These are phyloP conservation scores for Stylophora pistillata DNA, from an alignment of 64 coral and sea anemone species.

Conservation along the genomic window DNA sequence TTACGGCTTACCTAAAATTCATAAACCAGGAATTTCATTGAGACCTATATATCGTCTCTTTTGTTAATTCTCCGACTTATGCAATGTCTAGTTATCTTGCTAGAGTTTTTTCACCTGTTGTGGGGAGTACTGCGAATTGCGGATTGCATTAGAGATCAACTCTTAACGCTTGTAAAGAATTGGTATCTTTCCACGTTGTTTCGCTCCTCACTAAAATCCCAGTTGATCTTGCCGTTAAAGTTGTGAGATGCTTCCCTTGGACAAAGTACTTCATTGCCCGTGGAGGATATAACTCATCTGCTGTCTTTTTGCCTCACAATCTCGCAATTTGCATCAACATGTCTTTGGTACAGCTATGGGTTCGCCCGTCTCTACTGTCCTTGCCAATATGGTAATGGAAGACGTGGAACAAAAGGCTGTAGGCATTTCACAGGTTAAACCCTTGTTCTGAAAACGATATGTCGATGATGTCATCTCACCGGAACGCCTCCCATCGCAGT, in stretches of 20 bases:
- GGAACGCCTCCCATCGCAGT: too few relatives aligned
- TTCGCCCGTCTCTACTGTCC: neutral
- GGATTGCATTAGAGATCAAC: neutral
- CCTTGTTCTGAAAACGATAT: too few relatives aligned
- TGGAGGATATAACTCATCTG: neutral
- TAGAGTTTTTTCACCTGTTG: neutral
- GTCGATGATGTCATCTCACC: too few relatives aligned
- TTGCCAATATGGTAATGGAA: neutral
- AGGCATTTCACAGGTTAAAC: too few relatives aligned
- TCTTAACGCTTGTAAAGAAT: neutral
- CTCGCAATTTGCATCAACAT: neutral
- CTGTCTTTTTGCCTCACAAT: slow-evolving; percentile 14
- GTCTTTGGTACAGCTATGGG: too few relatives aligned
- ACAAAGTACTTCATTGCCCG: neutral
- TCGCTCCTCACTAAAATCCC: slow-evolving; percentile 46
- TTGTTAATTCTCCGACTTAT: neutral
- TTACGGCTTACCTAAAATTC: too few relatives aligned
- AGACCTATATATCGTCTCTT: too few relatives aligned
- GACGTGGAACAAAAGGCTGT: too few relatives aligned
- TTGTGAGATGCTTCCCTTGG: neutral
- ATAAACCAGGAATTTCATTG: too few relatives aligned
- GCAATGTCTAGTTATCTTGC: neutral
- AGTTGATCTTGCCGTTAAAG: neutral
- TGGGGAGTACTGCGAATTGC: slow-evolving; percentile 4
- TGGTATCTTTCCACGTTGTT: slow-evolving; percentile 28